phyloP scores from a whole-genome alignment of 1,140 invertebrate species.

The Hylyphantes graminicola region DNA sequence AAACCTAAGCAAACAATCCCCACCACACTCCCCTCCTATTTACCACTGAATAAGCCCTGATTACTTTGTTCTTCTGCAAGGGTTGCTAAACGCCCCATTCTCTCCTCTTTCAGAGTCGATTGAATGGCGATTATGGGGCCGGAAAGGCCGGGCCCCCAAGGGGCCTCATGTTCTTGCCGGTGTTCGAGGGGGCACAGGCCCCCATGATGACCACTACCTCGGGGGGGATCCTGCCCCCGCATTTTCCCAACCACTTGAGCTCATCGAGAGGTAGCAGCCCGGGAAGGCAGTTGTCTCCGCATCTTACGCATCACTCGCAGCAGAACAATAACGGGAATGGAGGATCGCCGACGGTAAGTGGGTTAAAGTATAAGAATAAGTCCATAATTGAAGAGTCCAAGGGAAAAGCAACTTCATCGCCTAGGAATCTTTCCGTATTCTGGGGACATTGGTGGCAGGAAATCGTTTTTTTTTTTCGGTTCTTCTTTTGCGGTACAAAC shows the following conservation, averaged over 20 bases:
- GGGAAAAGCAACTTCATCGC: too few species aligned
- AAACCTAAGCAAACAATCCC: too few species aligned
- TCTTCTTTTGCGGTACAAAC: too few species aligned
- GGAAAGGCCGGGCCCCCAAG: conserved; percentile 29
- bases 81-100: conserved; percentile 17
- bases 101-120: conserved; percentile 53
- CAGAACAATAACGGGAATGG: conserved; percentile 28
- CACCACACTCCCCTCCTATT: too few species aligned
- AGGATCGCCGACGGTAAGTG: conserved; percentile 43
- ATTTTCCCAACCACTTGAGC: conserved; percentile 43
- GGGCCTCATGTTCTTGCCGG: conserved; percentile 57
- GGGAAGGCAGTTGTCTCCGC: conserved; percentile 37
- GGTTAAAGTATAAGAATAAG: too few species aligned
- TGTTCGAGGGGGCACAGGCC: conserved; percentile 45
- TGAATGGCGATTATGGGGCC: conserved; percentile 64
- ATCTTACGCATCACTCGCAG: not conserved
- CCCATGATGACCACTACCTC: conserved; percentile 46
- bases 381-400: too few species aligned
- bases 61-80: not conserved
- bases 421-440: too few species aligned
- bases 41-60: too few species aligned
- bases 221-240: conserved; percentile 42
- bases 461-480: too few species aligned
- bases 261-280: conserved; percentile 28
- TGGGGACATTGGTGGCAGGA: too few species aligned